These are phyloP conservation scores for Tridacna crocea DNA, from an alignment of 2,888 invertebrate genomes.

Conservation along the genomic window DNA sequence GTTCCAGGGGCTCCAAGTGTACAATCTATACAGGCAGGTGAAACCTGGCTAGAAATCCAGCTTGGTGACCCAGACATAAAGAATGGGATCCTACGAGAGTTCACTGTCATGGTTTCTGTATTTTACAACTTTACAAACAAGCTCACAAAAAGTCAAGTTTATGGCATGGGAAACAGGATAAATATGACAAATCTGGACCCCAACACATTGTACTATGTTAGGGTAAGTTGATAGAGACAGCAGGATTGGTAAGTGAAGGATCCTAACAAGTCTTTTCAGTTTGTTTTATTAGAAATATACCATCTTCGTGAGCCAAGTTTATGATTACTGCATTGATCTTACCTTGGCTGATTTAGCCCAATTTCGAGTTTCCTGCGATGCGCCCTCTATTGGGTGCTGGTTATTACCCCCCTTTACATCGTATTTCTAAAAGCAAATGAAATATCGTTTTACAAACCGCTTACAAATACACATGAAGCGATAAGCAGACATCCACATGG, in stretches of 20 bases:
- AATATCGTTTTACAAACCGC: too few relatives aligned
- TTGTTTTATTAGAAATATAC: too few relatives aligned
- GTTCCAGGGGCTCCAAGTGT: slow-evolving; percentile 74
- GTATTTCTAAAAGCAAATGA: too few relatives aligned
- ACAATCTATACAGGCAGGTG: slow-evolving; percentile 43
- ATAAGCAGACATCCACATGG: too few relatives aligned
- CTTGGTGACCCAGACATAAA: slow-evolving; percentile 68
- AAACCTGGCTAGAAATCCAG: slow-evolving; percentile 63
- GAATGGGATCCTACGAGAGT: slow-evolving; percentile 74
- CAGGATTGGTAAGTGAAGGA: neutral
- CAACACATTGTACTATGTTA: slow-evolving; percentile 69
- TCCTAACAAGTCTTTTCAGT: too few relatives aligned
- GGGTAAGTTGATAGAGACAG: slow-evolving; percentile 55
- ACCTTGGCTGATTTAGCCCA: too few relatives aligned
- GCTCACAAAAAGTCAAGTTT: slow-evolving; percentile 46
- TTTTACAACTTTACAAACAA: slow-evolving; percentile 50
- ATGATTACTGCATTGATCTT: too few relatives aligned
- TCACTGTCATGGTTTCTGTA: slow-evolving; percentile 65
- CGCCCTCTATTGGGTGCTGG: too few relatives aligned
- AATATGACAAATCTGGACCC: slow-evolving; percentile 65
- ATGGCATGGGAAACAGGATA: slow-evolving; percentile 20
- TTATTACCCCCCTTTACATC: too few relatives aligned
- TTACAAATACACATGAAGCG: too few relatives aligned
- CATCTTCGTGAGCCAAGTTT: too few relatives aligned
- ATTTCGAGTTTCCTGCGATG: too few relatives aligned